Evolutionary conservation across 2,797 vertebrate species (phyloP).

Genomic region (Kryptopterus vitreolus): DNA sequence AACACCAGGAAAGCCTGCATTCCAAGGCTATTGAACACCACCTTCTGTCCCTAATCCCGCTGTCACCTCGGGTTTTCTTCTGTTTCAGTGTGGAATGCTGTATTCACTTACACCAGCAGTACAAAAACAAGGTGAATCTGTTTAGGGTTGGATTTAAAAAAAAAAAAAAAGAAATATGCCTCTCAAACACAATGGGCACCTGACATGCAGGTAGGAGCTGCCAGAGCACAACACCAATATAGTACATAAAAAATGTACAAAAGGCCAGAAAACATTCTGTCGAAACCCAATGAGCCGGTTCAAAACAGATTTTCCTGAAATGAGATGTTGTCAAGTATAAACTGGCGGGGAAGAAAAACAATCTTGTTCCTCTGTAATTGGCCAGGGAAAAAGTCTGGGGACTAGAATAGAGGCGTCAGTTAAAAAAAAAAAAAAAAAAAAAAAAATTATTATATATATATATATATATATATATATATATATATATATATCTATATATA

Average conservation of each 20-base stretch:
- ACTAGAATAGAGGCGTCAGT: background rate
- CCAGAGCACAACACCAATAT: background rate
- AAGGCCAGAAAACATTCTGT: background rate
- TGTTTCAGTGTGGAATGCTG: background rate
- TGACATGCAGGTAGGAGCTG: constrained; percentile 10
- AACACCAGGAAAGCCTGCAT: background rate
- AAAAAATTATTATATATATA: too few relatives aligned
- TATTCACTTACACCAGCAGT: background rate
- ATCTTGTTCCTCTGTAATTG: background rate
- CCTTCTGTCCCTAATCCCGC: constrained; percentile 5
- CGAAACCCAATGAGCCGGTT: background rate
- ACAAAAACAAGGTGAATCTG: background rate
- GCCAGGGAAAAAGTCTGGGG: background rate
- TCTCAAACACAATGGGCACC: background rate
- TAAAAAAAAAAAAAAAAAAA: too few relatives aligned
- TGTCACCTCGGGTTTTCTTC: background rate
- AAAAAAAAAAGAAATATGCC: background rate
- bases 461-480: too few relatives aligned
- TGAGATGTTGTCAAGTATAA: background rate
- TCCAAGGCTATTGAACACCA: background rate
- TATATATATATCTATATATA: too few relatives aligned
- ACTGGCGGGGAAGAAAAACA: background rate
- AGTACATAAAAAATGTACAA: background rate
- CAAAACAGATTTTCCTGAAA: background rate
- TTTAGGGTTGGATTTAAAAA: background rate